These are phyloP conservation scores for Adelphocoris suturalis DNA, from an alignment of 2,888 invertebrate genomes.

Conservation along the genomic window DNA sequence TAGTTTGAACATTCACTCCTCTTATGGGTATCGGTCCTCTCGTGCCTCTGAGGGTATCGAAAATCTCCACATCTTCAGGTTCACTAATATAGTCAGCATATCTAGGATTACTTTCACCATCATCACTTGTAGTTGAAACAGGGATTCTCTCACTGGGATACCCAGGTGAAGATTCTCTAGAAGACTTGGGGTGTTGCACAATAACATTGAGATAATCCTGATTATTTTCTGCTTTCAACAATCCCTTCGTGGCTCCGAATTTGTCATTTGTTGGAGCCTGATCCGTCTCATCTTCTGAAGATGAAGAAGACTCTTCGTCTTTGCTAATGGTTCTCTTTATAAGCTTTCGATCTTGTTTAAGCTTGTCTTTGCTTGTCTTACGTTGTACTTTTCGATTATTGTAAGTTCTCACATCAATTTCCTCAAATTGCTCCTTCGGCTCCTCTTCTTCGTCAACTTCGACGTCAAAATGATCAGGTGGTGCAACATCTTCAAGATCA, in stretches of 20 bases:
- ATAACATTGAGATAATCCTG: slow-evolving; percentile 76
- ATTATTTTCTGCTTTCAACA: slow-evolving; percentile 68
- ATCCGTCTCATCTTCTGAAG: slow-evolving; percentile 74
- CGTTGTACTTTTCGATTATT: slow-evolving; percentile 33
- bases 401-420: slow-evolving; percentile 41
- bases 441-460: slow-evolving; percentile 79
- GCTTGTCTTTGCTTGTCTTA: slow-evolving; percentile 33
- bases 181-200: slow-evolving; percentile 82
- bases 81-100: slow-evolving; percentile 88
- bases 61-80: slow-evolving; percentile 83
- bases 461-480: slow-evolving; percentile 80
- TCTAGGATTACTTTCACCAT: slow-evolving; percentile 81
- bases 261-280: slow-evolving; percentile 44
- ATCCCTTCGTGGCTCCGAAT: not conserved
- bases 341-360: slow-evolving; percentile 59
- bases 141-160: slow-evolving; percentile 83
- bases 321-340: slow-evolving; percentile 47
- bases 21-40: slow-evolving; percentile 67
- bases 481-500: slow-evolving; percentile 76
- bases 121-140: slow-evolving; percentile 81
- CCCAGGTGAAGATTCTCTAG: slow-evolving; percentile 87
- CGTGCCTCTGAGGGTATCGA: slow-evolving; percentile 72
- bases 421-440: slow-evolving; percentile 38
- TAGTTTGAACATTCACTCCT: slow-evolving; percentile 75
- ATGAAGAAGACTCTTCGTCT: slow-evolving; percentile 72